A percentile compares a stretch with the other conserved stretches of the same genome.
phyloP scores from a whole-genome alignment of 2,797 vertebrate genomes.

The Mustela erminea region DNA sequence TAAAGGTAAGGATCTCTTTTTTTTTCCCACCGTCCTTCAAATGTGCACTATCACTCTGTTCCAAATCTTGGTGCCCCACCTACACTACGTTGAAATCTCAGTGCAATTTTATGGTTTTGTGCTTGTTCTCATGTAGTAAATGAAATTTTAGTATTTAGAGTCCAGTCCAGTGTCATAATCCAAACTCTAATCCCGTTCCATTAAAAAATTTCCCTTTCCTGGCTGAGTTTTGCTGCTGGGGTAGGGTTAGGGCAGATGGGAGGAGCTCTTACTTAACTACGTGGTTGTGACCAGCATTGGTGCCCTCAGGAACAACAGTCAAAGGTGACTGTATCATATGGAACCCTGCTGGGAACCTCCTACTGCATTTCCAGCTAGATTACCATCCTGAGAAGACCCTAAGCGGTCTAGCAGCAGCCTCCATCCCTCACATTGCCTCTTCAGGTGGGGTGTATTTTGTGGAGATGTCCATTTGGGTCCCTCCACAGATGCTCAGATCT shows the following conservation, averaged over 20 bases:
- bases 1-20: background rate
- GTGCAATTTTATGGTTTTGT: background rate
- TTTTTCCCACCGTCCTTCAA: background rate
- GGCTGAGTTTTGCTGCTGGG: background rate
- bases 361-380: background rate
- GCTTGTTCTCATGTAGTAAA: background rate
- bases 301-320: background rate
- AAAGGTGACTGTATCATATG: background rate
- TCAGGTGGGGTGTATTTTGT: background rate
- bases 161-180: background rate
- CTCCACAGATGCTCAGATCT: too few species aligned
- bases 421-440: background rate
- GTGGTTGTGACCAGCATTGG: background rate
- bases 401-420: too few species aligned
- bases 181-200: background rate
- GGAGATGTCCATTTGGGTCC: background rate
- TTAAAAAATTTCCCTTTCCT: background rate
- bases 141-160: background rate
- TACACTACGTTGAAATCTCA: background rate
- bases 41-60: background rate
- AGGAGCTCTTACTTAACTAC: background rate
- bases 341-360: background rate
- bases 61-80: background rate
- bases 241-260: background rate
- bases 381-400: background rate